Evolutionary conservation across 2,797 vertebrate genomes (phyloP).

Genomic region (Acanthurus tractus): DNA sequence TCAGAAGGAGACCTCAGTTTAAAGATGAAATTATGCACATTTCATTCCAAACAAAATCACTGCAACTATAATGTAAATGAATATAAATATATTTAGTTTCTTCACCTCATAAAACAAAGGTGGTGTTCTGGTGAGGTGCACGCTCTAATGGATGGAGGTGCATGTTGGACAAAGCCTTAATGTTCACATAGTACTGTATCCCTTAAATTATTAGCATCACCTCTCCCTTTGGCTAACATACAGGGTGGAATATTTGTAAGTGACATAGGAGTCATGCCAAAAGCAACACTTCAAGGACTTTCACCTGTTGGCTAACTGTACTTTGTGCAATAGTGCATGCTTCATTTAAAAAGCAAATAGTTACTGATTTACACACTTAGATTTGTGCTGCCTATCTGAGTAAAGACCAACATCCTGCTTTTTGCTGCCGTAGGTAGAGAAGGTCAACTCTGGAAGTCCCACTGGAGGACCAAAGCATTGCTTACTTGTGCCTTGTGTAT

Average conservation of each 20-base stretch:
- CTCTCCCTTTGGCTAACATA: not conserved
- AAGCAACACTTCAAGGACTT: slow-evolving; percentile 55
- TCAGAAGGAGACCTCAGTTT: not conserved
- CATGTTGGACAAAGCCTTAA: slow-evolving; percentile 35
- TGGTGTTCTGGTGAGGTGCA: not conserved
- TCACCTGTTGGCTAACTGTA: slow-evolving; percentile 27
- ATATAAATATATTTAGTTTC: too few species aligned
- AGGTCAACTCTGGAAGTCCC: slow-evolving; percentile 20
- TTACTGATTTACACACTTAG: not conserved
- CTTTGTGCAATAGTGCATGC: slow-evolving; percentile 34
- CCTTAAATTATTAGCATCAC: not conserved
- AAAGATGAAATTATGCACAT: not conserved
- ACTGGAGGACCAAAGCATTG: slow-evolving; percentile 52
- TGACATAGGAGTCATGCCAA: slow-evolving; percentile 3
- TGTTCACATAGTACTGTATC: slow-evolving; percentile 30
- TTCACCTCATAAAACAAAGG: not conserved
- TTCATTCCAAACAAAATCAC: slow-evolving; percentile 9
- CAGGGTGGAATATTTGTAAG: not conserved
- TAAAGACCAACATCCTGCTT: not conserved
- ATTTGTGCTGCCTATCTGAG: not conserved
- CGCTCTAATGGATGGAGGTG: not conserved
- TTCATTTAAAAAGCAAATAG: slow-evolving; percentile 3
- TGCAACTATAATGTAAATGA: not conserved
- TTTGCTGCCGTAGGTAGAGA: slow-evolving; percentile 14
- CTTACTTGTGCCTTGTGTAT: slow-evolving; percentile 55